These are phyloP conservation scores for Nyctereutes procyonoides DNA, from an alignment of 2,113 vertebrate species.

Conservation along the genomic window DNA sequence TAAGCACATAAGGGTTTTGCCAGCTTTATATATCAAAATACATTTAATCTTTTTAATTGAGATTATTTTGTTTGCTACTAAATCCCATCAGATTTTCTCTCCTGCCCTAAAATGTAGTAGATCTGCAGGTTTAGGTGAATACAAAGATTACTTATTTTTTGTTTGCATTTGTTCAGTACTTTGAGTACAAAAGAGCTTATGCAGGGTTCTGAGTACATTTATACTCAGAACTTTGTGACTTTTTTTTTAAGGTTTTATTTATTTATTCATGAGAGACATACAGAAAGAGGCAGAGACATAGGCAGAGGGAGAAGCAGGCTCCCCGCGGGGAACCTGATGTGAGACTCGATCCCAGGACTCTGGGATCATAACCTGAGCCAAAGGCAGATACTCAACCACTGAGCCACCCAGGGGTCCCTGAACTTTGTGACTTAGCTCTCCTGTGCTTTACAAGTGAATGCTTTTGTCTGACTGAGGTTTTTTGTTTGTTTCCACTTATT, in stretches of 20 bases:
- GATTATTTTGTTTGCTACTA: slow-evolving; percentile 36
- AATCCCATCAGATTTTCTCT: not conserved
- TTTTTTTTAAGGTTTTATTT: not conserved
- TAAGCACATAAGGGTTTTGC: not conserved
- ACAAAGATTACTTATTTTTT: not conserved
- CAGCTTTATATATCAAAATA: not conserved
- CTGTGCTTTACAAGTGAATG: not conserved
- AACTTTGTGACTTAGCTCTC: not conserved
- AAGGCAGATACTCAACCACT: too few species aligned
- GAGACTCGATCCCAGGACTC: too few species aligned
- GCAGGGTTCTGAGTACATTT: not conserved
- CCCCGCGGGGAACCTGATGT: too few species aligned
- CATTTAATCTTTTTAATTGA: not conserved
- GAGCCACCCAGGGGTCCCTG: too few species aligned
- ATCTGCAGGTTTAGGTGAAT: not conserved
- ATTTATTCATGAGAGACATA: too few species aligned
- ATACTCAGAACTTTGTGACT: not conserved
- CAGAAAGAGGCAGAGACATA: too few species aligned
- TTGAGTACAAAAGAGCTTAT: not conserved
- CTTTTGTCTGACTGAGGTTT: not conserved
- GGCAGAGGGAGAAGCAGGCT: too few species aligned
- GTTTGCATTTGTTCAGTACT: not conserved
- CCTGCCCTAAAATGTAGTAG: slow-evolving; percentile 19
- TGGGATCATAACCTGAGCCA: too few species aligned
- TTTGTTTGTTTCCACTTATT: not conserved